phyloP scores from a whole-genome alignment of 1,140 invertebrate species.

The Anastatus disparis region DNA sequence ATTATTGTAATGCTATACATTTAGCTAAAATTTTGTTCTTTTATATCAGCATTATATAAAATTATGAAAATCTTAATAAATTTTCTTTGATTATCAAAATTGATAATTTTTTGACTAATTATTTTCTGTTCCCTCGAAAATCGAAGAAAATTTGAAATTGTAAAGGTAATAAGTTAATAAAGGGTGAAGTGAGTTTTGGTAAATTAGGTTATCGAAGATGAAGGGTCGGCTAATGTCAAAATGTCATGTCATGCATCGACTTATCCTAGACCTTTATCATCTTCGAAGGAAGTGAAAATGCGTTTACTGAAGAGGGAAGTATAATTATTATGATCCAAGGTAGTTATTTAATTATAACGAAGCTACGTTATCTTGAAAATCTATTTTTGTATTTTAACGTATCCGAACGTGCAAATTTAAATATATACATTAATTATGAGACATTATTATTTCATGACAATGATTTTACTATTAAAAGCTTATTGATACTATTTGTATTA shows the following conservation, averaged over 20 bases:
- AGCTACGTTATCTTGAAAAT: not conserved
- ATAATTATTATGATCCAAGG: not conserved
- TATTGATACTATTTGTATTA: no score
- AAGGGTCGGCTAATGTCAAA: constrained; percentile 1
- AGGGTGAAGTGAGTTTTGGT: not conserved
- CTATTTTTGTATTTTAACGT: not conserved
- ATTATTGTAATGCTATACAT: no score
- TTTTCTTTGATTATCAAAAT: no score
- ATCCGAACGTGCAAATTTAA: not conserved
- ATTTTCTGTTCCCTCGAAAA: not conserved
- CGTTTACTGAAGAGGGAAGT: not conserved
- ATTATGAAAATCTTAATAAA: no score
- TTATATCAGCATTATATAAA: no score
- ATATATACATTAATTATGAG: constrained; percentile 10
- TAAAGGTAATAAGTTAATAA: not conserved
- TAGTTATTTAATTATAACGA: constrained; percentile 5
- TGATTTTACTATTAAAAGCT: constrained; percentile 7
- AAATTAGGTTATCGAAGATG: not conserved
- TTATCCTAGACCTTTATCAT: constrained; percentile 18
- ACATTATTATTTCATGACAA: constrained; percentile 5
- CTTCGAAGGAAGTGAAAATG: not conserved
- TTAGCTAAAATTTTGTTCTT: no score
- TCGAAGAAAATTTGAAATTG: not conserved
- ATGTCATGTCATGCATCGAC: constrained; percentile 31
- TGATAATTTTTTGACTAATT: no score